Evolutionary conservation across 2,797 vertebrate species (phyloP), one percentile per base, ranked within the genome.

Genomic region (Benthosema pterotum): DNA sequence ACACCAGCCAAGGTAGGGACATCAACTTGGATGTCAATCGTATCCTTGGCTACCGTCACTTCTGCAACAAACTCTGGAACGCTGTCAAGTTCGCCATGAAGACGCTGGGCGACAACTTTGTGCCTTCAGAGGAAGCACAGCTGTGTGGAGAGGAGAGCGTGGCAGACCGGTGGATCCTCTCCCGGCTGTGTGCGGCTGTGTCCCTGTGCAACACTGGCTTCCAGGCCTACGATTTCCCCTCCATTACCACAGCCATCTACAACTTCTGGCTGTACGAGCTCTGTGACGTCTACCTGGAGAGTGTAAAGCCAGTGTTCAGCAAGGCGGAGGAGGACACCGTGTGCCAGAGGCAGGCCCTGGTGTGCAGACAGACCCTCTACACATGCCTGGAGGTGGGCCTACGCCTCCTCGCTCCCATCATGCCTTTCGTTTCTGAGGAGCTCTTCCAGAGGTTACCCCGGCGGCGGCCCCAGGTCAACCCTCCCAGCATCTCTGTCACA

Each of bases 61-160:
- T 94, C 79, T 94, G 93, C 73, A 94, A 94, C 84, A 94, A 94
- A 72, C 87, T 94, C 43, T 94, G 93, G 93, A 94, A 94, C 0
- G 92, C 93, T 13, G 92, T 92, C 25, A 93, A 90, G 75, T 94
- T 94, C 57, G 88, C 90, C 49, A 86, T 94, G 57, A 89, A 82
- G 11, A 83, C 89, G 2, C 89, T 94, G n/a, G n/a, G n/a, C n/a
- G n/a, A n/a, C n/a, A n/a, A n/a, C n/a, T n/a, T n/a, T n/a, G n/a
- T n/a, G n/a, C n/a, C n/a, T n/a, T n/a, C n/a, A 0, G 38, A 75
- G 0, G 74, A 80, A n/a, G 80, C 88, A 3, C 53, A 87, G 91
- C 82, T 87, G 42, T 71, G 67, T 17, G 90, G 89, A 45, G 72
- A 46, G 0, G 91, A 91, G 76, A 88, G n/a, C n/a, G n/a, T n/a